Evolutionary conservation across 2,888 invertebrate species (phyloP).

Genomic region (Macaria liturata): DNA sequence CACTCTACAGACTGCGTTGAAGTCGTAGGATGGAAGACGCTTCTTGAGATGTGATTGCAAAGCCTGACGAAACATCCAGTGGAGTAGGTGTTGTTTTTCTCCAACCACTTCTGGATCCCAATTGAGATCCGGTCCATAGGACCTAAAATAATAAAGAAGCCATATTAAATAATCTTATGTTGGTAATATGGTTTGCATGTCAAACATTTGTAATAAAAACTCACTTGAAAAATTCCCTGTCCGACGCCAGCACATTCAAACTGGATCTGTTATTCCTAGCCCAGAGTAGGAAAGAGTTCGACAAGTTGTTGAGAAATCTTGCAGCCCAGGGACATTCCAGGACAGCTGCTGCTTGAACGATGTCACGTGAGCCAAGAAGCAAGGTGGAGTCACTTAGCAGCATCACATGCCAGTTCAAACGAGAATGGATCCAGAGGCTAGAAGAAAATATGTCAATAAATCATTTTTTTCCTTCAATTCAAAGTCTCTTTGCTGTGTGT

Average conservation of each 20-base stretch:
- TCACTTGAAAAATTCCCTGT: slow-evolving; percentile 61
- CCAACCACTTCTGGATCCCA: slow-evolving; percentile 63
- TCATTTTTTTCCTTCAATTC: no score
- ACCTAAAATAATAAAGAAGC: slow-evolving; percentile 41
- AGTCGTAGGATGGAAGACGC: slow-evolving; percentile 47
- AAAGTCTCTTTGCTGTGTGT: no score
- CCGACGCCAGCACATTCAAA: slow-evolving; percentile 36
- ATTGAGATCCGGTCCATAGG: slow-evolving; percentile 65
- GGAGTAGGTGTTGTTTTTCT: slow-evolving; percentile 51
- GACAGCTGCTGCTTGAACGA: slow-evolving; percentile 56
- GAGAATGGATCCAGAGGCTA: slow-evolving; percentile 70
- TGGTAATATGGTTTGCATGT: background rate
- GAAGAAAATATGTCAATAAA: slow-evolving; percentile 9
- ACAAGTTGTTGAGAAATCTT: slow-evolving; percentile 54
- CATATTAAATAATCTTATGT: background rate
- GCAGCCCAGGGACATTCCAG: slow-evolving; percentile 67
- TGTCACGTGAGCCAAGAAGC: slow-evolving; percentile 59
- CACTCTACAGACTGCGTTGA: slow-evolving; percentile 42
- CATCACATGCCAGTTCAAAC: slow-evolving; percentile 60
- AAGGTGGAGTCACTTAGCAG: slow-evolving; percentile 61
- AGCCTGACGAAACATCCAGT: slow-evolving; percentile 76
- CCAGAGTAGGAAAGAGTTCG: slow-evolving; percentile 60
- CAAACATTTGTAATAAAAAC: slow-evolving; percentile 7
- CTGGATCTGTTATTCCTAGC: slow-evolving; percentile 50
- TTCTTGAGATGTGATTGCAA: slow-evolving; percentile 56